Conservation (phyloP, 2,888 invertebrate species). For the Digitonthophagus gazella region DNA sequence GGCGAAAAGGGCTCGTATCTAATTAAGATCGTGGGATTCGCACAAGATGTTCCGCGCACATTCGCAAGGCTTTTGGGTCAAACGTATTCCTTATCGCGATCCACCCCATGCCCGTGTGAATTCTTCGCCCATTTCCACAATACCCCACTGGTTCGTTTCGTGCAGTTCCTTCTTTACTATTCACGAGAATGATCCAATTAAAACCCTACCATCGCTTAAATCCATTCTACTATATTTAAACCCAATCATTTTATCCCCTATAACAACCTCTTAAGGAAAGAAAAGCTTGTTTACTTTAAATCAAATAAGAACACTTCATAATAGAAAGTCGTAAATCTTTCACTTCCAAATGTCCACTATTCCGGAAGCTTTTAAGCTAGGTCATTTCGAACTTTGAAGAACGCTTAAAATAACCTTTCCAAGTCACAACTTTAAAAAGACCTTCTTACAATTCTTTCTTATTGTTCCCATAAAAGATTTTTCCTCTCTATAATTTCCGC, state of each 20-base stretch:
- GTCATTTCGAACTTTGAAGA: background rate
- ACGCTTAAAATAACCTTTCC: too few relatives aligned
- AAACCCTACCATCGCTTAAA: background rate
- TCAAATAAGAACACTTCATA: too few relatives aligned
- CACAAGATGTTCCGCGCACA: slow-evolving; percentile 33
- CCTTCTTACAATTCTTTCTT: too few relatives aligned
- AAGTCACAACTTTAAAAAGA: too few relatives aligned
- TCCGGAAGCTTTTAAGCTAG: background rate
- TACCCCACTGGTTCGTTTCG: background rate
- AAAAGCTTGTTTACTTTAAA: too few relatives aligned
- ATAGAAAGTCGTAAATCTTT: background rate
- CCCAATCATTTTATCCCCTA: background rate
- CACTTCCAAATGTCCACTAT: background rate
- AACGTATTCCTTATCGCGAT: slow-evolving; percentile 25
- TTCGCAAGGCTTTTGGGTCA: slow-evolving; percentile 28
- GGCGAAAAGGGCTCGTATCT: slow-evolving; percentile 35
- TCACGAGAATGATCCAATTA: background rate
- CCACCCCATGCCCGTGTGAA: background rate
- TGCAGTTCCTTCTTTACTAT: background rate
- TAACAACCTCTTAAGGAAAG: too few relatives aligned
- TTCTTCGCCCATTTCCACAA: slow-evolving; percentile 5
- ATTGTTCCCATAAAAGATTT: too few relatives aligned
- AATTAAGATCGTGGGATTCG: slow-evolving; percentile 39
- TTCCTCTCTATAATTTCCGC: too few relatives aligned
- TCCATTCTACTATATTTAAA: background rate